Percentiles rank a stretch among this genome's conserved stretches.
These are phyloP conservation scores for Auanema freiburgensis DNA, from an alignment of 2,888 invertebrate species.

Conservation along the genomic window DNA sequence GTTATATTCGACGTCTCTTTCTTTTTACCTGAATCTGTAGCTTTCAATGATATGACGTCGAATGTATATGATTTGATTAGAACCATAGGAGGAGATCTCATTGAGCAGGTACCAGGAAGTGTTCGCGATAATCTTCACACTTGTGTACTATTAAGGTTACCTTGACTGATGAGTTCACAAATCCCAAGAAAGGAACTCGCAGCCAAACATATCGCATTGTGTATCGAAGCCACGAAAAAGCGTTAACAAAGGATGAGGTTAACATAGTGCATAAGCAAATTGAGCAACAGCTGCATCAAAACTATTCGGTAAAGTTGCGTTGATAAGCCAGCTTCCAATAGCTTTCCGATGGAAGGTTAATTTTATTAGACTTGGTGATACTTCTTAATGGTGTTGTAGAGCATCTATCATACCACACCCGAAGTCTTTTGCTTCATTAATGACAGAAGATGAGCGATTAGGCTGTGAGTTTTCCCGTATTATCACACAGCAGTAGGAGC, in stretches of 20 bases:
- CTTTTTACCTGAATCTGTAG: slow-evolving; percentile 77
- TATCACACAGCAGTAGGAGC: no score
- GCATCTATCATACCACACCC: no score
- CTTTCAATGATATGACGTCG: slow-evolving; percentile 57
- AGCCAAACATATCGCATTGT: slow-evolving; percentile 87
- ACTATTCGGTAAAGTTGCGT: slow-evolving; percentile 43
- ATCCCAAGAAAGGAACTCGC: slow-evolving; percentile 79
- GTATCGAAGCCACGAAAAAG: slow-evolving; percentile 88
- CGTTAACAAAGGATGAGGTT: slow-evolving; percentile 79
- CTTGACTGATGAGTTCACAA: slow-evolving; percentile 78
- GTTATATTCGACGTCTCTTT: slow-evolving; percentile 81
- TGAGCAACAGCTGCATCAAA: slow-evolving; percentile 38
- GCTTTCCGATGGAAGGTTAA: no score
- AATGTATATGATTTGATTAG: slow-evolving; percentile 83
- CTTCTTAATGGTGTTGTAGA: no score
- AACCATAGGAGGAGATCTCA: slow-evolving; percentile 83
- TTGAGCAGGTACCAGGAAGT: slow-evolving; percentile 79
- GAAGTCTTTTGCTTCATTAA: no score
- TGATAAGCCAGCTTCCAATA: slow-evolving; percentile 6
- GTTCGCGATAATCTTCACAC: background rate
- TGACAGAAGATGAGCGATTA: no score
- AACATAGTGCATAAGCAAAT: slow-evolving; percentile 57
- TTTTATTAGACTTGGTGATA: no score
- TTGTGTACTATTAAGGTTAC: slow-evolving; percentile 36
- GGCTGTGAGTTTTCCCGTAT: no score